Percentiles rank a stretch among this genome's conserved stretches.
These are phyloP conservation scores for Rhinoraja longicauda DNA, from an alignment of 2,797 vertebrate genomes.

Conservation along the genomic window DNA sequence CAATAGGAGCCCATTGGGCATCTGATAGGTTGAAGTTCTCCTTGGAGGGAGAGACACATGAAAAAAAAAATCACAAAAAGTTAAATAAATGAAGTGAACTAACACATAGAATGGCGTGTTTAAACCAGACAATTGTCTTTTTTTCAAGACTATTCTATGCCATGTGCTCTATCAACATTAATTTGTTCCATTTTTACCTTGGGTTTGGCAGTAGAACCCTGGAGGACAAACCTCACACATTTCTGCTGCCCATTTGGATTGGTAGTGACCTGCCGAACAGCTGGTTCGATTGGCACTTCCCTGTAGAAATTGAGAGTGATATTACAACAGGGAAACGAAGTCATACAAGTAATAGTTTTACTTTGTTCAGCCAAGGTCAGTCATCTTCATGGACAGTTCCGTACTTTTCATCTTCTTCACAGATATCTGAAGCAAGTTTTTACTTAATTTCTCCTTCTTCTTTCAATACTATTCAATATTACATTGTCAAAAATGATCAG, in stretches of 20 bases:
- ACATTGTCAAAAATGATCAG: not conserved
- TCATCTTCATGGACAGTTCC: not conserved
- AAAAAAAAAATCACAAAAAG: not conserved
- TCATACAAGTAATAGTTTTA: not conserved
- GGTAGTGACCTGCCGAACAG: slow-evolving; percentile 46
- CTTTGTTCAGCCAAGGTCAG: not conserved
- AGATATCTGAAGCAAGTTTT: not conserved
- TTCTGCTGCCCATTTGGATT: not conserved
- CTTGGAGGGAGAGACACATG: slow-evolving; percentile 45
- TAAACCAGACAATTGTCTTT: not conserved
- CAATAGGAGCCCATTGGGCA: slow-evolving; percentile 67
- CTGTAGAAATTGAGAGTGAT: slow-evolving; percentile 47
- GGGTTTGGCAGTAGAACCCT: slow-evolving; percentile 57
- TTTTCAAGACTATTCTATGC: not conserved
- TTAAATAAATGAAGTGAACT: not conserved
- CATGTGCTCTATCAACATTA: not conserved
- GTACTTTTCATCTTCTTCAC: not conserved
- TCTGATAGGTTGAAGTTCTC: slow-evolving; percentile 49
- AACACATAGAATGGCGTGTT: not conserved
- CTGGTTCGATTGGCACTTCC: slow-evolving; percentile 55
- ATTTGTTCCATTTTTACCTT: slow-evolving; percentile 48
- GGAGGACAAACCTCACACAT: slow-evolving; percentile 53
- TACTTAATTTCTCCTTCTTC: no score
- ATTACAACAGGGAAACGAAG: not conserved
- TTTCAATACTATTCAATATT: not conserved